These are phyloP conservation scores for Lasius fuliginosus DNA, from an alignment of 2,888 invertebrate genomes.

Conservation along the genomic window DNA sequence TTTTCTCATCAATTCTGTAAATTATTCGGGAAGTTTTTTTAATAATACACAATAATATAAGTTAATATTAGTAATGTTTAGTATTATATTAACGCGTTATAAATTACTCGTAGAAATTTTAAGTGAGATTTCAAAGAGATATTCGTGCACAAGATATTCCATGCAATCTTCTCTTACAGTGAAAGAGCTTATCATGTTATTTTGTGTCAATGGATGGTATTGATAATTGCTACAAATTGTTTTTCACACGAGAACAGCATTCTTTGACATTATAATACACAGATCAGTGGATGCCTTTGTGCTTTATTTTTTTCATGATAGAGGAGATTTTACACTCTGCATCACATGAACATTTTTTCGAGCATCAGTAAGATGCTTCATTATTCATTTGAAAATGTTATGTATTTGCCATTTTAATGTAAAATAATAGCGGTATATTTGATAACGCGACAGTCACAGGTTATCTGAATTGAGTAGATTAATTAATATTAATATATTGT, in stretches of 20 bases:
- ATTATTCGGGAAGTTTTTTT: not conserved
- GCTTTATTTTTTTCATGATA: not conserved
- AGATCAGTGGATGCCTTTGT: not conserved
- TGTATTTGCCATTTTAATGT: not conserved
- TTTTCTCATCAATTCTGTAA: too few species aligned
- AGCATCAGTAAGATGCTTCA: not conserved
- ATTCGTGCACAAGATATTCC: not conserved
- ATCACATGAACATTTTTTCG: not conserved
- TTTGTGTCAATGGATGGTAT: not conserved
- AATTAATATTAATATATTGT: not conserved
- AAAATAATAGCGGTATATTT: not conserved
- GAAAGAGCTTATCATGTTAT: not conserved
- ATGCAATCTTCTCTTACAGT: not conserved
- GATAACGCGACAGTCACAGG: not conserved
- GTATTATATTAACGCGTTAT: not conserved
- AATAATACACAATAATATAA: not conserved
- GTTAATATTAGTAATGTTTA: too few species aligned
- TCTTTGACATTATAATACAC: constrained; percentile 22
- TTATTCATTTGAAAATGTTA: constrained; percentile 3
- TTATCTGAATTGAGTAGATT: not conserved
- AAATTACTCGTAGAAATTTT: not conserved
- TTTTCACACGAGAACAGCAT: not conserved
- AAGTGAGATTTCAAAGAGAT: not conserved
- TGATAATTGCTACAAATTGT: not conserved
- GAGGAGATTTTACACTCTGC: not conserved